Evolutionary conservation across 2,888 invertebrate genomes (phyloP).

Genomic region (Megaustenia siamemsis): DNA sequence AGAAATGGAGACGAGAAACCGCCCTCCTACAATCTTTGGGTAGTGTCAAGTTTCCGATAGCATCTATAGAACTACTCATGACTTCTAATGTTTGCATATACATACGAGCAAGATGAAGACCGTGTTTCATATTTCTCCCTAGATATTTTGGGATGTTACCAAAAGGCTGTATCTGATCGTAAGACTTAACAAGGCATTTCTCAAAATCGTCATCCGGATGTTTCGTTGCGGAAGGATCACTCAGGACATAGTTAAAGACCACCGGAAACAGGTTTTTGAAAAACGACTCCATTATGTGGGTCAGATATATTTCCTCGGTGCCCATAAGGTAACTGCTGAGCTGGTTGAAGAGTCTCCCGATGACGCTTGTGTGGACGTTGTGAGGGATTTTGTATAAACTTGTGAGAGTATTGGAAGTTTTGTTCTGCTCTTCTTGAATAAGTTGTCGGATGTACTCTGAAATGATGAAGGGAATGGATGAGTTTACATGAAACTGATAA

Average conservation of each 20-base stretch:
- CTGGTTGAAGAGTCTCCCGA: conserved; percentile 87
- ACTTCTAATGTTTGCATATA: conserved; percentile 71
- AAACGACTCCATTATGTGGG: conserved; percentile 82
- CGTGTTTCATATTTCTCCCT: conserved; percentile 64
- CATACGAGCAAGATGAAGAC: conserved; percentile 65
- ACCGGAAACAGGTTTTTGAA: conserved; percentile 91
- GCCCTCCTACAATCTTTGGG: conserved; percentile 71
- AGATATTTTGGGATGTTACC: conserved; percentile 70
- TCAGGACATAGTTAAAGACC: conserved; percentile 84
- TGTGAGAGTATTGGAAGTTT: conserved; percentile 88
- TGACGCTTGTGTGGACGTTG: conserved; percentile 83
- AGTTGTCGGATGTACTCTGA: conserved; percentile 89
- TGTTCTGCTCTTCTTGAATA: conserved; percentile 90
- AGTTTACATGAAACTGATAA: too few relatives aligned
- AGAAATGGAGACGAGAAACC: conserved; percentile 71
- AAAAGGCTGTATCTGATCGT: conserved; percentile 84
- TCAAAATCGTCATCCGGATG: conserved; percentile 84
- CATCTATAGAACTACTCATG: conserved; percentile 71
- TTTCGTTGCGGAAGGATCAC: conserved; percentile 82
- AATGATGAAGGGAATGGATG: conserved; percentile 74
- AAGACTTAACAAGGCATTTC: conserved; percentile 87
- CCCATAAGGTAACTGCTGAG: conserved; percentile 83
- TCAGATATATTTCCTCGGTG: conserved; percentile 70
- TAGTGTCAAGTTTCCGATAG: conserved; percentile 66
- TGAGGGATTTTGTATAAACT: conserved; percentile 85